Evolutionary conservation across 2,888 invertebrate genomes (phyloP).

Genomic region (Ametastegia equiseti): DNA sequence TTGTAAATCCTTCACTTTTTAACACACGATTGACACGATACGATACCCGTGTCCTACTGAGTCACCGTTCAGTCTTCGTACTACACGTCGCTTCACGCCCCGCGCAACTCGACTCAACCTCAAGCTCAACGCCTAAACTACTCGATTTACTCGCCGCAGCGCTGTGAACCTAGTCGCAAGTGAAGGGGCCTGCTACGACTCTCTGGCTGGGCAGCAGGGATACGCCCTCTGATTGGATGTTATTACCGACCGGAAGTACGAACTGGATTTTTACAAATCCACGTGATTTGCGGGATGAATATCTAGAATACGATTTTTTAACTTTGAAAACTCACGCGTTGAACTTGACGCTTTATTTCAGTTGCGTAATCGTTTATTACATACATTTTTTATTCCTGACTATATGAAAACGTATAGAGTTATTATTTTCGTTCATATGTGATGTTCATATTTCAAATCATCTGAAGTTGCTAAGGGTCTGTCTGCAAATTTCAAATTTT

Average conservation of each 20-base stretch:
- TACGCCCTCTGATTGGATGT: constrained; percentile 39
- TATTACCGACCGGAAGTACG: constrained; percentile 17
- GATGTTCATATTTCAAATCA: too few relatives aligned
- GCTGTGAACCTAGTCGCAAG: constrained; percentile 17
- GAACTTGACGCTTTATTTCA: background rate
- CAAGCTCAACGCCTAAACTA: background rate
- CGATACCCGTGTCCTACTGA: constrained; percentile 4
- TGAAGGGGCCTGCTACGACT: constrained; percentile 18
- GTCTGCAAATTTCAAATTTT: background rate
- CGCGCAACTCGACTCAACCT: background rate
- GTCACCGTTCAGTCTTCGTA: constrained; percentile 20
- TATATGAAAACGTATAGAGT: too few relatives aligned
- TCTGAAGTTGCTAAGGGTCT: background rate
- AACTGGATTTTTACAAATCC: constrained; percentile 4
- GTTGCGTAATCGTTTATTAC: too few relatives aligned
- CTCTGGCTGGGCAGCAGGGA: constrained; percentile 27
- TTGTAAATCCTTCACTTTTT: background rate
- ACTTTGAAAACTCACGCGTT: background rate
- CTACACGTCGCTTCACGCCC: background rate
- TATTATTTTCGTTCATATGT: too few relatives aligned
- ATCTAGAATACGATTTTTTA: background rate
- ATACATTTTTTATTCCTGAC: too few relatives aligned
- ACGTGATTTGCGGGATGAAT: constrained; percentile 7
- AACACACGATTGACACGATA: too few relatives aligned
- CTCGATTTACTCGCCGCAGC: constrained; percentile 11